Conservation (phyloP, 2,888 invertebrate species). For the Coleophora deauratella region DNA sequence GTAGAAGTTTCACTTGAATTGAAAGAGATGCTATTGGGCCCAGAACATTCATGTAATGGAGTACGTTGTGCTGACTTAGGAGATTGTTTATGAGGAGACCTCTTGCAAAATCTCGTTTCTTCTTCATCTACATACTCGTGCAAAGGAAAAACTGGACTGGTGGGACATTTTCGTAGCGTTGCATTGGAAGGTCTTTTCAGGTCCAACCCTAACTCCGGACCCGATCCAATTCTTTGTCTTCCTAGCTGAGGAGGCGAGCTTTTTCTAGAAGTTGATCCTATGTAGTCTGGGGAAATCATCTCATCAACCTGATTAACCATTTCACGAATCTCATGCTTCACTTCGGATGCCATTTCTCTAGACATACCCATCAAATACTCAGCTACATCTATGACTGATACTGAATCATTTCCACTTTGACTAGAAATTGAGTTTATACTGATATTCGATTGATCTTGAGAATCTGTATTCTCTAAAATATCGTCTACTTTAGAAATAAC, state of each 20-base stretch:
- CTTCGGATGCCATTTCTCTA: slow-evolving; percentile 84
- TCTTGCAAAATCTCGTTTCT: slow-evolving; percentile 36
- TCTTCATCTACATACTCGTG: slow-evolving; percentile 44
- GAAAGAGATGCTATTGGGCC: slow-evolving; percentile 62
- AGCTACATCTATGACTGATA: slow-evolving; percentile 83
- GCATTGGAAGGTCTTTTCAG: slow-evolving; percentile 32
- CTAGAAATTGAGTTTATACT: slow-evolving; percentile 72
- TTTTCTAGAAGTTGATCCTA: slow-evolving; percentile 44
- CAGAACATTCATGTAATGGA: slow-evolving; percentile 58
- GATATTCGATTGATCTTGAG: slow-evolving; percentile 67
- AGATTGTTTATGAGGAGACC: slow-evolving; percentile 46
- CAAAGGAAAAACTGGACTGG: slow-evolving; percentile 55
- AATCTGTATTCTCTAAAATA: slow-evolving; percentile 81
- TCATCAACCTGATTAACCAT: slow-evolving; percentile 83
- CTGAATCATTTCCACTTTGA: slow-evolving; percentile 79
- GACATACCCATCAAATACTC: slow-evolving; percentile 86
- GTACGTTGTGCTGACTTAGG: slow-evolving; percentile 61
- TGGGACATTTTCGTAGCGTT: slow-evolving; percentile 56
- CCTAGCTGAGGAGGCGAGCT: slow-evolving; percentile 63
- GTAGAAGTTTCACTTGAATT: slow-evolving; percentile 71
- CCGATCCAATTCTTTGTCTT: slow-evolving; percentile 55
- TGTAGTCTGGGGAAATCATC: slow-evolving; percentile 72
- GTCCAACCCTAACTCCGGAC: slow-evolving; percentile 59
- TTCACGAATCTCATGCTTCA: slow-evolving; percentile 84
- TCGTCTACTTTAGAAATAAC: slow-evolving; percentile 87